These are phyloP conservation scores for Chaetophractus vellerosus DNA, from an alignment of 2,797 vertebrate species.

Conservation along the genomic window DNA sequence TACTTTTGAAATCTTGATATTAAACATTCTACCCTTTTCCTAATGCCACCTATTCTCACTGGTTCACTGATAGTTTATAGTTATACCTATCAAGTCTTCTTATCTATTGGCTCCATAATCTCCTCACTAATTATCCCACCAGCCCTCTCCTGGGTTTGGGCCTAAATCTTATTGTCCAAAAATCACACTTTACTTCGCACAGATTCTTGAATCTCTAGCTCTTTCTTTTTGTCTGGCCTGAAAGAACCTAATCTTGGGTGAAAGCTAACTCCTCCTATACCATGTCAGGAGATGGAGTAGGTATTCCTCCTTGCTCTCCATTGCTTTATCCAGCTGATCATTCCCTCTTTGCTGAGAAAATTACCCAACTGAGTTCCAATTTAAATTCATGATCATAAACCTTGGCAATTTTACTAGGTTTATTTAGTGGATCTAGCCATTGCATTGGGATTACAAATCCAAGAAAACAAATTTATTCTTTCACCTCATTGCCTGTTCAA, in stretches of 20 bases:
- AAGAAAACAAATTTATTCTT: background rate
- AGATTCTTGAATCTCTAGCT: background rate
- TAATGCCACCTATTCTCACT: background rate
- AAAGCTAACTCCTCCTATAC: background rate
- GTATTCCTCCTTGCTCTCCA: background rate
- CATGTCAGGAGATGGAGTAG: background rate
- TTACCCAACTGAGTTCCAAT: background rate
- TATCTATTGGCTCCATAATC: background rate
- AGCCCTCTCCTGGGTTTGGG: background rate
- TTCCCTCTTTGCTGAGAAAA: constrained; percentile 35
- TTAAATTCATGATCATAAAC: background rate
- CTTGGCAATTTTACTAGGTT: background rate
- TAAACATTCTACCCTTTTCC: background rate
- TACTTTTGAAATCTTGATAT: constrained; percentile 27
- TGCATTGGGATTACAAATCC: background rate
- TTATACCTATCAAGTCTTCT: background rate
- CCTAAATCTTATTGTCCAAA: background rate
- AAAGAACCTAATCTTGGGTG: background rate
- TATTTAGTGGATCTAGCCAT: background rate
- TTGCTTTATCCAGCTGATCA: background rate
- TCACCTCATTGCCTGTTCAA: background rate
- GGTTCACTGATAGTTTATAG: background rate
- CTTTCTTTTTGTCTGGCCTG: background rate
- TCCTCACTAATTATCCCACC: background rate
- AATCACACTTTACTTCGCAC: background rate